A percentile compares a stretch with the other conserved stretches of the same genome.
phyloP scores from a whole-genome alignment of 2,888 invertebrate genomes.

The Heterodera filipjevi region DNA sequence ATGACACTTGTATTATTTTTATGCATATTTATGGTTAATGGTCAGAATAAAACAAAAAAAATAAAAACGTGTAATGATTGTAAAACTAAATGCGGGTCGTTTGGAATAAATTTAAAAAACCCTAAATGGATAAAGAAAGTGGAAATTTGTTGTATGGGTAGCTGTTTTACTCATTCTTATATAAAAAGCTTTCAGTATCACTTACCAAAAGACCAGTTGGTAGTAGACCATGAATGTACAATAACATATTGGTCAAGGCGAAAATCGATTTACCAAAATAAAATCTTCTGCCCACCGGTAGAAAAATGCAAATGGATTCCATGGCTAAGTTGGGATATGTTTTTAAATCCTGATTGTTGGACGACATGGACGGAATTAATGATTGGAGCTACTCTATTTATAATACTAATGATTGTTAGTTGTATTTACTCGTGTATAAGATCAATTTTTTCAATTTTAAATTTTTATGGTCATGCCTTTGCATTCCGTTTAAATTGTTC shows the following conservation, averaged over 20 bases:
- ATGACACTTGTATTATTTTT: background rate
- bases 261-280: background rate
- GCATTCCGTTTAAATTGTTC: too few species aligned
- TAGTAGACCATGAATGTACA: conserved; percentile 9
- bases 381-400: too few species aligned
- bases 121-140: background rate
- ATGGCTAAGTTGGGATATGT: background rate
- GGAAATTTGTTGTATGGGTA: conserved; percentile 16
- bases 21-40: background rate
- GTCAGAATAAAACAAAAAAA: background rate
- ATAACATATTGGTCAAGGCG: background rate
- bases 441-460: too few species aligned
- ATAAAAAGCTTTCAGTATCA: background rate
- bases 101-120: background rate
- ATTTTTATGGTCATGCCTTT: too few species aligned
- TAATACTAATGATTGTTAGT: too few species aligned
- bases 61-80: background rate
- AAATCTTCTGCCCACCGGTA: conserved; percentile 4
- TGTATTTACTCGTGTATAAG: too few species aligned
- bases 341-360: background rate
- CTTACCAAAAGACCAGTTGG: background rate
- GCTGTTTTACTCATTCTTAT: background rate
- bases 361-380: background rate
- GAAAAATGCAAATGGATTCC: background rate
- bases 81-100: background rate